phyloP scores from a whole-genome alignment of 1,140 invertebrate species.

The Drosophila tristis region DNA sequence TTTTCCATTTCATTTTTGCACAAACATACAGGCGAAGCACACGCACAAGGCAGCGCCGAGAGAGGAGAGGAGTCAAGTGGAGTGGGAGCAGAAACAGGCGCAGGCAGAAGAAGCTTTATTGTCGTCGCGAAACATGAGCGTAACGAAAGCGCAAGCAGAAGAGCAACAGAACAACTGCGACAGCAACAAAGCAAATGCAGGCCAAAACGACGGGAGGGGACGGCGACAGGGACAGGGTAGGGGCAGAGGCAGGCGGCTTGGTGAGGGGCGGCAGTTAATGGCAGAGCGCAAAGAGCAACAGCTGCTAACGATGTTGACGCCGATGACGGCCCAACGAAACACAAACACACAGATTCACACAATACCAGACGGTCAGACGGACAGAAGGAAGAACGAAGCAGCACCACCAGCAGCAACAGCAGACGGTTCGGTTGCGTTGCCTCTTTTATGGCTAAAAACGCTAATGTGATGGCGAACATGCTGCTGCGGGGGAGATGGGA shows the following conservation, averaged over 20 bases:
- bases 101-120: slow-evolving; percentile 61
- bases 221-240: not conserved
- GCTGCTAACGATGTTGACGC: slow-evolving; percentile 79
- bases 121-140: slow-evolving; percentile 70
- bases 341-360: slow-evolving; percentile 18
- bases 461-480: slow-evolving; percentile 46
- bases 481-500: slow-evolving; percentile 6
- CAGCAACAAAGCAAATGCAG: slow-evolving; percentile 69
- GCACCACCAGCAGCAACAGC: slow-evolving; percentile 2
- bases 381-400: slow-evolving; percentile 17
- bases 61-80: slow-evolving; percentile 14
- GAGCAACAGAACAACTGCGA: slow-evolving; percentile 4
- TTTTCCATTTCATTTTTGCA: slow-evolving; percentile 79
- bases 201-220: slow-evolving; percentile 36
- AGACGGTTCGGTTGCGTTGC: slow-evolving; percentile 25
- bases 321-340: slow-evolving; percentile 56
- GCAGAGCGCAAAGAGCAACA: slow-evolving; percentile 69
- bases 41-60: slow-evolving; percentile 38
- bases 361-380: slow-evolving; percentile 40
- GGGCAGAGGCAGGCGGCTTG: not conserved
- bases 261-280: slow-evolving; percentile 35
- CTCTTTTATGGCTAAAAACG: slow-evolving; percentile 69
- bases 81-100: slow-evolving; percentile 20
- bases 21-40: slow-evolving; percentile 35
- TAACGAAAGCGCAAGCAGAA: slow-evolving; percentile 71